A percentile compares a stretch with the other conserved stretches of the same genome.
Evolutionary conservation across 2,888 invertebrate genomes (phyloP).

Genomic region (Phortica okadai): DNA sequence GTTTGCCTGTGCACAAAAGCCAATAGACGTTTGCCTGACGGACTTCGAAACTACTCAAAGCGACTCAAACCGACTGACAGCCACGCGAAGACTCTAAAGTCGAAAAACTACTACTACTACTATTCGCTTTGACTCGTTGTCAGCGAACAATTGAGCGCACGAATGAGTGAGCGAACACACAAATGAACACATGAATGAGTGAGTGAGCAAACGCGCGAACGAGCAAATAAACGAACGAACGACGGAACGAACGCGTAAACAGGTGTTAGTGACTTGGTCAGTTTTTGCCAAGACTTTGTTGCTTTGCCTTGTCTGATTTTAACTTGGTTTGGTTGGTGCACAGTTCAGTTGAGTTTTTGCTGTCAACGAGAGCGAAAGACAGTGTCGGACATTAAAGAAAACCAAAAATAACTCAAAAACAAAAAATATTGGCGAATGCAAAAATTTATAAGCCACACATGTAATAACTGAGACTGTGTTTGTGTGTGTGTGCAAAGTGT

Average conservation of each 20-base stretch:
- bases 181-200: not conserved
- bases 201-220: not conserved
- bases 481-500: constrained; percentile 58
- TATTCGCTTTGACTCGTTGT: not conserved
- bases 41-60: constrained; percentile 4
- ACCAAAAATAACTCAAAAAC: not conserved
- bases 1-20: not conserved
- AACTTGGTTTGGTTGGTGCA: not conserved
- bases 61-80: not conserved
- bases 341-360: constrained; percentile 55
- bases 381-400: constrained; percentile 28
- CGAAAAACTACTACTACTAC: not conserved
- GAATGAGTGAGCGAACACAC: not conserved
- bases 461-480: not conserved
- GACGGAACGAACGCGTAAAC: not conserved
- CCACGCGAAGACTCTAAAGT: not conserved
- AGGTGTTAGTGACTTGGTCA: constrained; percentile 30
- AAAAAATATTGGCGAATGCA: not conserved
- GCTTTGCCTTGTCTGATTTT: not conserved
- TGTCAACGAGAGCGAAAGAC: constrained; percentile 48
- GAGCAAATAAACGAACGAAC: not conserved
- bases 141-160: not conserved
- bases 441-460: not conserved
- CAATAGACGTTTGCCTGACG: not conserved
- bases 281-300: constrained; percentile 19